Evolutionary conservation across 23 tunicate genomes (phyloP), one percentile per base, ranked within the genome.

Genomic region (Phallusia fumigata): DNA sequence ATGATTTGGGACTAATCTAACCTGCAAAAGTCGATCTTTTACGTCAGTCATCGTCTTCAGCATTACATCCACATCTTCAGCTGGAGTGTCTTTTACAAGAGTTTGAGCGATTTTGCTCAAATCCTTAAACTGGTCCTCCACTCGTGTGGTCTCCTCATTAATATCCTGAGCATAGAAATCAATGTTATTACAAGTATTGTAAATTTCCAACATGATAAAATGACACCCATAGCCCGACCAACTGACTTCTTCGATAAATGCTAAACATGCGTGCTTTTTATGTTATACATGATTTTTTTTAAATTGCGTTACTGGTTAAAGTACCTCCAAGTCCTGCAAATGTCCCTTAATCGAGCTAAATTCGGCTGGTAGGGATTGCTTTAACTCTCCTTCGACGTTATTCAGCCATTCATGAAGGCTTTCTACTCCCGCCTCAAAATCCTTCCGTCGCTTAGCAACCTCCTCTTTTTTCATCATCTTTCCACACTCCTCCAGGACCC

Each of bases 71-170:
- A 92, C 97, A 65, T 83, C 76, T 13, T 84, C 77, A 74, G 80
- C 78, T 0, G 90, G 83, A 0, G 97, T 83, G 30, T 83, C 84
- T 84, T 84, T 92, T 18, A 92, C 97, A 12, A 92, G 52, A 10
- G 73, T 76, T 76, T 92, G 97, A 18, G 97, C 97, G 16, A 92
- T 32, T 65, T 74, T 84, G 65, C 97, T 93, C 77, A 93, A 30
- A 10, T 74, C 53, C 77, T 93, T 93, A 44, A 88, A 93, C 47
- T 88, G 87, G 21, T 93, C 93, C 78, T 93, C 97, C 0, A 83
- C 82, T 49, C 72, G 65, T 12, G 81, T 86, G n/a, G 88, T 84
- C 64, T 84, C 88, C n/a, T 87, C 97, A 64, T 80, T 76, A 33
- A 92, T 84, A 13, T 87, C 91, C 97, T 91, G 75, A 58, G 28